Base-by-base conservation (phyloP, 2,888 invertebrate species). In the Himalopsyche tibetana region DNA sequence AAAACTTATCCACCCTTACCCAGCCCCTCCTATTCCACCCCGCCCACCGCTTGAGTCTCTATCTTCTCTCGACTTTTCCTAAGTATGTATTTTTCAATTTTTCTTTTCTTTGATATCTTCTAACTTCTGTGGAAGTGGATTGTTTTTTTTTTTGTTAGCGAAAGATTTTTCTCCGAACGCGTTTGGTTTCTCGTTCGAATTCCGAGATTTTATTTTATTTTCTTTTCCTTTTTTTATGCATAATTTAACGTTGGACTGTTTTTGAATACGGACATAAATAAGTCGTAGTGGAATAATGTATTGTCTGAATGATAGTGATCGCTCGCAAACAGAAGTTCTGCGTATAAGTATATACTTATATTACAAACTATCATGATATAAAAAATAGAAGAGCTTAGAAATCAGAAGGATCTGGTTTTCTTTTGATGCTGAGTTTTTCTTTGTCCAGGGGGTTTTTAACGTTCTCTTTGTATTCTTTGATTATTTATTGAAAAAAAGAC, bases 81-180 rank as follows among this genome's bases (percentile, higher is more conserved):
- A 74, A 74, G 74, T 74, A 38, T 74, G 74, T 74, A 74, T 74
- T 74, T 74, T 74, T 74, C 74, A 74, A 74, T 74, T 74, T 74
- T 74, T 74, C 74, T 74, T 74, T 74, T 38, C 74, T 74, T 74
- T 74, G 74, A 74, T 36, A 74, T 74, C 74, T 12, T 36, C 74
- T 74, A 74, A 74, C 74, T 74, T 74, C 74, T 36, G 38, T 74
- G 19, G 36, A 36, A 74, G 74, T 36, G 74, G 38, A 74, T 74
- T 36, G 74, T 36, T 74, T 74, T 56, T 28, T 40, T 69, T 69
- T 74, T 74, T 74, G 74, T 36, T 9, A 28, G 38, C 12, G 28
- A 36, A 38, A 74, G 36, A 74, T 74, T 74, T 74, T 74, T 36
- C 74, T 15, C 38, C 74, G 74, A 12, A 36, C 36, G 74, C 74